phyloP scores from a whole-genome alignment of 64 coral and sea anemone species.

The Montipora capricornis region DNA sequence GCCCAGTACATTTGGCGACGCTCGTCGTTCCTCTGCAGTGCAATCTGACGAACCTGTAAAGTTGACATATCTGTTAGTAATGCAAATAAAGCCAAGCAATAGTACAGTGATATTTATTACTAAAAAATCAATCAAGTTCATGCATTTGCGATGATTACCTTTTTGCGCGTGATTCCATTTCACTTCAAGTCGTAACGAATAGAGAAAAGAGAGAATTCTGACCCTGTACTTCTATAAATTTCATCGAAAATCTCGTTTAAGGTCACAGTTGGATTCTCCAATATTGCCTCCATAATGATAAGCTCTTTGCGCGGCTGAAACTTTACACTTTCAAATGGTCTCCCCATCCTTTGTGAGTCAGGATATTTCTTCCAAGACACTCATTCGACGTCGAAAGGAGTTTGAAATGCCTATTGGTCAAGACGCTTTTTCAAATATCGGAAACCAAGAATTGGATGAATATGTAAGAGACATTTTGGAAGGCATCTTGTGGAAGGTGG shows the following conservation, averaged over 20 bases:
- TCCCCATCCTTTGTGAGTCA: neutral
- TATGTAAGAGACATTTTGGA: neutral
- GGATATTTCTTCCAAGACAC: constrained; percentile 44
- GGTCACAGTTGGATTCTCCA: neutral
- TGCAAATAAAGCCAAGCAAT: neutral
- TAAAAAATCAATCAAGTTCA: neutral
- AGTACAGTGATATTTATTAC: neutral
- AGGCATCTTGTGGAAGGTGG: constrained; percentile 67
- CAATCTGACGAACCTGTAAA: too few relatives aligned
- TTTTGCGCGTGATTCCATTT: neutral
- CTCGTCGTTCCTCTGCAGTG: too few relatives aligned
- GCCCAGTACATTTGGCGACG: too few relatives aligned
- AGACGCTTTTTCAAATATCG: constrained; percentile 18
- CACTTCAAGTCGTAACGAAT: neutral
- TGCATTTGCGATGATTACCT: neutral
- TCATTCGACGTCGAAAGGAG: constrained; percentile 24
- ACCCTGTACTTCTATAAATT: neutral
- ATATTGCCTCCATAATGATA: neutral
- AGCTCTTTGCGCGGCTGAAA: neutral
- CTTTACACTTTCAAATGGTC: neutral
- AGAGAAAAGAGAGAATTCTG: neutral
- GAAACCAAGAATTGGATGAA: constrained; percentile 10
- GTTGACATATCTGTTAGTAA: too few relatives aligned
- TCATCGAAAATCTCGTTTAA: neutral
- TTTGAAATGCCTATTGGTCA: constrained; percentile 53